Evolutionary conservation across 2,888 invertebrate genomes (phyloP).

Genomic region (Psylliodes chrysocephalus): DNA sequence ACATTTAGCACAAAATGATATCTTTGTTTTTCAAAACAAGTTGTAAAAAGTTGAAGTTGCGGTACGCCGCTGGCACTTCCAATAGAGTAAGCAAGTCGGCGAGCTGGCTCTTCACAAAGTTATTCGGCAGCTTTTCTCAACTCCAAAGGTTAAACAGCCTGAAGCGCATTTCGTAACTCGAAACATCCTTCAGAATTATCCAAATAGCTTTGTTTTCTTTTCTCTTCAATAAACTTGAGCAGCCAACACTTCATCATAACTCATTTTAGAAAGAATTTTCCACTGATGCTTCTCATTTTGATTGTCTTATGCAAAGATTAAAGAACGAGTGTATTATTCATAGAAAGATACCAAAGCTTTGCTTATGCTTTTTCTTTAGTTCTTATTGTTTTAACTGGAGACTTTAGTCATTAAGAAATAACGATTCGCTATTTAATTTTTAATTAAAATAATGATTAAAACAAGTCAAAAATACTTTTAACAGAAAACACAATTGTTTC

Average conservation of each 20-base stretch:
- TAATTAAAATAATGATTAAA: too few relatives aligned
- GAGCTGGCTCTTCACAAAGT: slow-evolving; percentile 31
- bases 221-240: slow-evolving; percentile 33
- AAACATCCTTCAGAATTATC: slow-evolving; percentile 49
- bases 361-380: not conserved
- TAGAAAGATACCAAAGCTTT: not conserved
- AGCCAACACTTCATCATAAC: slow-evolving; percentile 40
- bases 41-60: not conserved
- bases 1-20: too few relatives aligned
- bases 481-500: too few relatives aligned
- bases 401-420: too few relatives aligned
- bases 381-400: not conserved
- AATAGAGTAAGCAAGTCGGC: slow-evolving; percentile 17
- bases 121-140: slow-evolving; percentile 36
- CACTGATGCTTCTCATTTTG: slow-evolving; percentile 11
- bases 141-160: slow-evolving; percentile 48
- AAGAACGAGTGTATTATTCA: slow-evolving; percentile 10
- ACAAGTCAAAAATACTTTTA: too few relatives aligned
- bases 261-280: slow-evolving; percentile 31
- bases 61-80: slow-evolving; percentile 29
- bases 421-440: too few relatives aligned
- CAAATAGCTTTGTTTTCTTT: slow-evolving; percentile 50
- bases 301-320: slow-evolving; percentile 20
- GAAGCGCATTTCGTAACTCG: slow-evolving; percentile 43
- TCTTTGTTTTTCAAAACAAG: too few relatives aligned